Percentiles rank a stretch among this genome's conserved stretches.
phyloP scores from a whole-genome alignment of 2,888 invertebrate species.

The Eledona agricola region DNA sequence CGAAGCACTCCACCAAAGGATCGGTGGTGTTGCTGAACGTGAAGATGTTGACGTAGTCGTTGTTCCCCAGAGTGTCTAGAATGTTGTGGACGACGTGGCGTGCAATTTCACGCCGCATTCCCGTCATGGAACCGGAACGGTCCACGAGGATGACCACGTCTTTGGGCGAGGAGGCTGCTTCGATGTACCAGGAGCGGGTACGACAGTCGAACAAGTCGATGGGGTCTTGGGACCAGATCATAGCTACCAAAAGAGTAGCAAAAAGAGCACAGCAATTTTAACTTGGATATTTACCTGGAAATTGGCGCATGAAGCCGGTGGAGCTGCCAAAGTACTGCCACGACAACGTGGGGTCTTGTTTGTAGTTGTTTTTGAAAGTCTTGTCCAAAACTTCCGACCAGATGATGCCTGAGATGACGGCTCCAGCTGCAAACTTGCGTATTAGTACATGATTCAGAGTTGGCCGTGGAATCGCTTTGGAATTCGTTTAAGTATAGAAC shows the following conservation, averaged over 20 bases:
- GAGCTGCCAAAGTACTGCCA: conserved; percentile 99
- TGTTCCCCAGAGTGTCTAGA: conserved; percentile 94
- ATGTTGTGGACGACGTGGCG: conserved; percentile 87
- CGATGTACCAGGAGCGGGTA: conserved; percentile 95
- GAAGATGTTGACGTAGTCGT: conserved; percentile 97
- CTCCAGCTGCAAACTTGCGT: conserved; percentile 71
- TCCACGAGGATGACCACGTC: conserved; percentile 81
- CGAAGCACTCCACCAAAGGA: conserved; percentile 88
- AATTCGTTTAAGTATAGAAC: too few relatives aligned
- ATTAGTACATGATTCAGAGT: too few relatives aligned
- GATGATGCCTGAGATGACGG: conserved; percentile 90
- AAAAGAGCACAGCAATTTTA: neutral
- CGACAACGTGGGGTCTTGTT: conserved; percentile 85
- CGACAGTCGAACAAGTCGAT: conserved; percentile 96
- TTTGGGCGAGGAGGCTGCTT: conserved; percentile 97
- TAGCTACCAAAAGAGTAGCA: conserved; percentile 66
- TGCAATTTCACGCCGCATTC: conserved; percentile 86
- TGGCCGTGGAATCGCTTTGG: too few relatives aligned
- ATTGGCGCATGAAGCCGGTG: conserved; percentile 96
- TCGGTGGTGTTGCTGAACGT: conserved; percentile 86
- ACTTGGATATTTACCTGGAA: conserved; percentile 74
- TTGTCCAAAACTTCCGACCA: conserved; percentile 96
- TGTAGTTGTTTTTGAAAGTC: conserved; percentile 87
- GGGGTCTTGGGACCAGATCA: conserved; percentile 81
- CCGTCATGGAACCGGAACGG: conserved; percentile 73